Conservation (phyloP, 64 coral and sea anemone genomes). For the Pocillopora damicornis region DNA sequence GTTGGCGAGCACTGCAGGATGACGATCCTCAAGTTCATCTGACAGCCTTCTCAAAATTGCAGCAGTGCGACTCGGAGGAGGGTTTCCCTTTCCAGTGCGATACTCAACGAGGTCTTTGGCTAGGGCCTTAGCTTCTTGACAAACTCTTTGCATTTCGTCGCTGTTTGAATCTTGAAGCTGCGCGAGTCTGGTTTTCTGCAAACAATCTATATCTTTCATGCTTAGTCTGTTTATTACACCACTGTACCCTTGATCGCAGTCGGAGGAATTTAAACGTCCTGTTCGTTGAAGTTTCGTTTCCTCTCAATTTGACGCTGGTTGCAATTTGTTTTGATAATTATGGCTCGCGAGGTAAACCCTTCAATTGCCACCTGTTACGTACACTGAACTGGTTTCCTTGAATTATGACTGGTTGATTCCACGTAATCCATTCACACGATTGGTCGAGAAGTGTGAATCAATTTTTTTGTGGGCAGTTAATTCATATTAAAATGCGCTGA, state of each 20-base stretch:
- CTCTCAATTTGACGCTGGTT: neutral
- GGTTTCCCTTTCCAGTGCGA: conserved; percentile 53
- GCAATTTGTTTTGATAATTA: neutral
- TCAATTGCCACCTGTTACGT: conserved; percentile 35
- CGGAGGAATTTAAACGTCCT: too few relatives aligned
- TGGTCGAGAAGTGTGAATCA: conserved; percentile 16
- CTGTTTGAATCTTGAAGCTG: neutral
- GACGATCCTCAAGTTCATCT: conserved; percentile 74
- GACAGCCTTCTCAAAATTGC: conserved; percentile 73
- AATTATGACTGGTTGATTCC: conserved; percentile 20
- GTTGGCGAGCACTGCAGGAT: conserved; percentile 51
- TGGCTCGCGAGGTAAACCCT: conserved; percentile 6
- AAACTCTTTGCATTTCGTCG: conserved; percentile 15
- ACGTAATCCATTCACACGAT: neutral
- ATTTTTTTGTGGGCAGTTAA: conserved; percentile 34
- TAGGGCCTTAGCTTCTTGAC: conserved; percentile 33
- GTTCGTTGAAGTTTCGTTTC: too few relatives aligned
- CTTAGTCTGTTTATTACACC: neutral
- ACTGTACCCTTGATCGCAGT: neutral
- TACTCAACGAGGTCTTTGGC: conserved; percentile 70
- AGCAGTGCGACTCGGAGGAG: conserved; percentile 49
- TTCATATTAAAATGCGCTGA: conserved; percentile 27
- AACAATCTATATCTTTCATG: conserved; percentile 9
- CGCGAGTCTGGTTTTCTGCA: conserved; percentile 24
- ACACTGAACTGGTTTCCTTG: neutral